phyloP scores from a whole-genome alignment of 2,888 invertebrate genomes.

The Lagria hirta region DNA sequence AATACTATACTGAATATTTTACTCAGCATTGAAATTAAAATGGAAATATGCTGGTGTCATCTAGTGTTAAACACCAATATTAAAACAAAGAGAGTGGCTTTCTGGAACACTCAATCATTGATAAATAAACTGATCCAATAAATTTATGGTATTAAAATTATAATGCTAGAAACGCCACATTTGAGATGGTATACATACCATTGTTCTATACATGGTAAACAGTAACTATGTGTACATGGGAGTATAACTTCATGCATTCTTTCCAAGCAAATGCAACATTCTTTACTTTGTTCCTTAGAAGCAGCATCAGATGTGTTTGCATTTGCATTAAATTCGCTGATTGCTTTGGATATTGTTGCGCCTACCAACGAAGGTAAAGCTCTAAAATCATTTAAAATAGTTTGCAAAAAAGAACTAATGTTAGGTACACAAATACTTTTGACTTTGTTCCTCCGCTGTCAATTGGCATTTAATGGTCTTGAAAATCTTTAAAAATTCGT shows the following conservation, averaged over 20 bases:
- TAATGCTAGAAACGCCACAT: conserved; percentile 3
- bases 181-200: conserved; percentile 65
- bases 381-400: conserved; percentile 9
- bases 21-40: too few species aligned
- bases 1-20: conserved; percentile 19
- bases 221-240: conserved; percentile 71
- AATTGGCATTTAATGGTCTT: conserved; percentile 58
- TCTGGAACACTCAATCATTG: too few species aligned
- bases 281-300: conserved; percentile 46
- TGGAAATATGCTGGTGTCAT: too few species aligned
- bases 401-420: background rate
- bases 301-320: too few species aligned
- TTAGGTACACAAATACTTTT: conserved; percentile 31
- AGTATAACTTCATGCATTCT: conserved; percentile 67
- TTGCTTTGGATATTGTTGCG: too few species aligned
- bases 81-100: too few species aligned
- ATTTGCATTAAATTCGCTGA: too few species aligned
- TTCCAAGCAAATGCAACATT: conserved; percentile 75
- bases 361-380: too few species aligned
- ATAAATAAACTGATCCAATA: too few species aligned
- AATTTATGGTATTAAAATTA: conserved; percentile 6
- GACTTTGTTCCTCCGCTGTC: conserved; percentile 47
- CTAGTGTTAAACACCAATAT: too few species aligned
- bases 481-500: conserved; percentile 65
- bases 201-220: conserved; percentile 69